These are phyloP conservation scores for Melitaea cinxia DNA, from an alignment of 1,140 invertebrate species.

Conservation along the genomic window DNA sequence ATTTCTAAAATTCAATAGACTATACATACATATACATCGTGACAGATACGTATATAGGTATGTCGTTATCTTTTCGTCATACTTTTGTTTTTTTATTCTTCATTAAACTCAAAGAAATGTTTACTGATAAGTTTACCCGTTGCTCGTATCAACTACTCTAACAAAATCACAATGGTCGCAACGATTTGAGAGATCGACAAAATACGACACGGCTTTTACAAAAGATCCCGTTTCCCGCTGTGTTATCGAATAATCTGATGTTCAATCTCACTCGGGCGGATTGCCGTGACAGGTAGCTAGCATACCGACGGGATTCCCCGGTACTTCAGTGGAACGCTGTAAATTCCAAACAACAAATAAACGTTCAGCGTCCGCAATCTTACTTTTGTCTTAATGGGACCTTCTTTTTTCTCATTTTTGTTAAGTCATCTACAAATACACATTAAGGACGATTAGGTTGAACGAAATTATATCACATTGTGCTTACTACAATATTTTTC, in stretches of 20 bases:
- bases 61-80: not conserved
- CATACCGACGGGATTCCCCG: slow-evolving; percentile 52
- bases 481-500: too few relatives aligned
- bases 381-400: slow-evolving; percentile 41
- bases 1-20: too few relatives aligned
- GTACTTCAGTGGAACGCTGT: slow-evolving; percentile 37
- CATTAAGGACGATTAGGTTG: too few relatives aligned
- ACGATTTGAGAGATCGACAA: slow-evolving; percentile 37
- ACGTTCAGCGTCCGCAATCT: slow-evolving; percentile 38
- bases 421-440: too few relatives aligned
- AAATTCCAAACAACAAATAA: slow-evolving; percentile 48
- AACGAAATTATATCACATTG: too few relatives aligned
- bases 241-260: slow-evolving; percentile 44
- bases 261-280: slow-evolving; percentile 47
- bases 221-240: slow-evolving; percentile 35
- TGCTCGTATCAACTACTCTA: slow-evolving; percentile 32
- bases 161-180: slow-evolving; percentile 44
- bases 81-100: not conserved
- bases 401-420: slow-evolving; percentile 29
- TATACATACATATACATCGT: too few relatives aligned
- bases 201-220: slow-evolving; percentile 33
- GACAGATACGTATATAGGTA: too few relatives aligned
- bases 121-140: not conserved
- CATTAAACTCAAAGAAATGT: not conserved
- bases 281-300: slow-evolving; percentile 54